Conservation (phyloP, 2,888 invertebrate species). For the Ochropleura leucogaster region DNA sequence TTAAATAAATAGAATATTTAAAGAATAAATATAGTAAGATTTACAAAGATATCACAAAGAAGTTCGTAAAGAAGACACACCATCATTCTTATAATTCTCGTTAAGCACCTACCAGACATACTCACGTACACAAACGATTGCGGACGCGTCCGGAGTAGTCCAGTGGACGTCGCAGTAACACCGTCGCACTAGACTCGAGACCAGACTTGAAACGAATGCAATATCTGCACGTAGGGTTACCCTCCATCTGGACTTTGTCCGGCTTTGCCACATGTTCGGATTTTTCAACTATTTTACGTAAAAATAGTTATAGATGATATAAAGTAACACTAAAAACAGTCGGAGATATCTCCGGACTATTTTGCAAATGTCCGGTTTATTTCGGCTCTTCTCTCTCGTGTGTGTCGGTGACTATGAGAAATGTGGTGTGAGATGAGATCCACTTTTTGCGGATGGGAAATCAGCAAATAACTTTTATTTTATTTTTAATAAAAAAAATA, state of each 20-base stretch:
- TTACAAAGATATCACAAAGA: not conserved
- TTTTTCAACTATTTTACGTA: not conserved
- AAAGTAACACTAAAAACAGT: too few relatives aligned
- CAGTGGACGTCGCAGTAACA: conserved; percentile 26
- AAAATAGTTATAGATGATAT: not conserved
- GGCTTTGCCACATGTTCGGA: not conserved
- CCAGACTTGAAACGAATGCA: conserved; percentile 62
- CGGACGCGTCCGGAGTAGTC: conserved; percentile 40
- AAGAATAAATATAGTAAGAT: not conserved
- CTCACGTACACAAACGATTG: conserved; percentile 47
- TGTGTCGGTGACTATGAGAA: too few relatives aligned
- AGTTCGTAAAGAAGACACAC: not conserved
- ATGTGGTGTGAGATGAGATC: too few relatives aligned
- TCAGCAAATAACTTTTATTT: too few relatives aligned
- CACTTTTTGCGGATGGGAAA: too few relatives aligned
- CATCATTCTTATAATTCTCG: conserved; percentile 3
- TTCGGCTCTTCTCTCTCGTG: not conserved
- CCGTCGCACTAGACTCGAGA: conserved; percentile 51
- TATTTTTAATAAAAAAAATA: too few relatives aligned
- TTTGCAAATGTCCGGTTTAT: not conserved
- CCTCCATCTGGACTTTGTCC: not conserved
- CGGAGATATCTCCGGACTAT: not conserved
- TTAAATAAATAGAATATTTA: too few relatives aligned
- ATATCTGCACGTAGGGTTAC: conserved; percentile 56
- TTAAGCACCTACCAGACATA: conserved; percentile 17